Evolutionary conservation across 1,140 invertebrate species (phyloP).

Genomic region (Phocides pigmalion): DNA sequence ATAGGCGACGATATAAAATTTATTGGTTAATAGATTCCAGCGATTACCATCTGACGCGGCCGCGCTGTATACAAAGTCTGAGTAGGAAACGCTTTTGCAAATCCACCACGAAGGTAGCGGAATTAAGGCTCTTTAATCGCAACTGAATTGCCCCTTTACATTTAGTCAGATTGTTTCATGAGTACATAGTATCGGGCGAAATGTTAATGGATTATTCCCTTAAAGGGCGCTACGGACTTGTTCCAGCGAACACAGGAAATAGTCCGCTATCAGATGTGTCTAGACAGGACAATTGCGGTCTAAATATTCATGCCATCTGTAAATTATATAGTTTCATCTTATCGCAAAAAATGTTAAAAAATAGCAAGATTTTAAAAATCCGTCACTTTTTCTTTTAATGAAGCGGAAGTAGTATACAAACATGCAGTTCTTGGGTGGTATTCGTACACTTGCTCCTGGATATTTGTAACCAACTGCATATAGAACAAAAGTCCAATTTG

Average conservation of each 20-base stretch:
- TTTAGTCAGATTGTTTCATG: constrained; percentile 49
- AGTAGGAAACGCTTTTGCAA: constrained; percentile 35
- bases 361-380: too few species aligned
- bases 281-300: constrained; percentile 55
- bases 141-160: constrained; percentile 53
- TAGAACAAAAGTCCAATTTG: too few species aligned
- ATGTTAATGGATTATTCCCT: constrained; percentile 62
- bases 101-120: constrained; percentile 19
- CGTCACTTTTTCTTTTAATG: too few species aligned
- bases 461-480: too few species aligned
- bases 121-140: constrained; percentile 56
- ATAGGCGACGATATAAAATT: constrained; percentile 39
- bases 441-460: too few species aligned
- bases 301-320: constrained; percentile 52
- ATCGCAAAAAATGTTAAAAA: too few species aligned
- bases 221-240: constrained; percentile 38
- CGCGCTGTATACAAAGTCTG: constrained; percentile 40
- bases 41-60: constrained; percentile 39
- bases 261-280: constrained; percentile 30
- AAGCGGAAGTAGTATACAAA: too few species aligned
- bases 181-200: constrained; percentile 61
- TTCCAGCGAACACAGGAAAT: constrained; percentile 16
- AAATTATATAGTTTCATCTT: constrained; percentile 50
- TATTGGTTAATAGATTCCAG: constrained; percentile 46
- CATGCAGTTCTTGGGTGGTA: too few species aligned